Conservation (phyloP, 2,113 vertebrate species). For the Percopsis transmontana region DNA sequence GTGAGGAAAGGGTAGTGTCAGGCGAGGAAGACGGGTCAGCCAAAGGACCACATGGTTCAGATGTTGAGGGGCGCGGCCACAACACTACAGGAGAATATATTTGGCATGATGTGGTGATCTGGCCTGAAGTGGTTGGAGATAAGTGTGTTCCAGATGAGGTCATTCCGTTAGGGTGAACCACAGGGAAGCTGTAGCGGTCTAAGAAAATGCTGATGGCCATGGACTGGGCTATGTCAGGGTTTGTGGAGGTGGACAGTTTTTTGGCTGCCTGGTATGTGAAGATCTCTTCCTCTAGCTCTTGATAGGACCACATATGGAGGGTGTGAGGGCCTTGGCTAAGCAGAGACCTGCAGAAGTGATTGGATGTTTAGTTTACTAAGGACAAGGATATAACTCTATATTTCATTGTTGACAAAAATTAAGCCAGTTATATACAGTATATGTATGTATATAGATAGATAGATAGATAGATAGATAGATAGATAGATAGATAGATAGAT, state of each 20-base stretch:
- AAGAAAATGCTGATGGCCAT: conserved; percentile 79
- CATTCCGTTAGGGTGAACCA: conserved; percentile 70
- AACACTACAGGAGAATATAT: neutral
- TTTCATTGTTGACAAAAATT: no score
- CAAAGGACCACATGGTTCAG: neutral
- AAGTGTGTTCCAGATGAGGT: conserved; percentile 8
- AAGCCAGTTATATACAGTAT: no score
- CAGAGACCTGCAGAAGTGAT: conserved; percentile 53
- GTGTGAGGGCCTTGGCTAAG: conserved; percentile 76
- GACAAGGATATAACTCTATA: neutral
- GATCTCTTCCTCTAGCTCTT: conserved; percentile 63
- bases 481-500: no score
- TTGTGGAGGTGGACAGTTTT: conserved; percentile 77
- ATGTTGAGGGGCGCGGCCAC: neutral
- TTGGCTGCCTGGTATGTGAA: conserved; percentile 74
- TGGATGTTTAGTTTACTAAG: neutral
- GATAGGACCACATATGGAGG: conserved; percentile 79
- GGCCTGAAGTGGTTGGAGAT: neutral
- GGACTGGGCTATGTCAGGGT: conserved; percentile 71
- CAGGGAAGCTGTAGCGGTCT: conserved; percentile 77
- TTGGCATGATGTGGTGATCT: neutral
- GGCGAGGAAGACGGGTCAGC: conserved; percentile 14
- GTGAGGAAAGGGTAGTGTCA: neutral
- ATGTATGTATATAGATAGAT: no score
- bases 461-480: no score